Conservation (phyloP, 2,113 vertebrate species). For the Bubo blakistoni region DNA sequence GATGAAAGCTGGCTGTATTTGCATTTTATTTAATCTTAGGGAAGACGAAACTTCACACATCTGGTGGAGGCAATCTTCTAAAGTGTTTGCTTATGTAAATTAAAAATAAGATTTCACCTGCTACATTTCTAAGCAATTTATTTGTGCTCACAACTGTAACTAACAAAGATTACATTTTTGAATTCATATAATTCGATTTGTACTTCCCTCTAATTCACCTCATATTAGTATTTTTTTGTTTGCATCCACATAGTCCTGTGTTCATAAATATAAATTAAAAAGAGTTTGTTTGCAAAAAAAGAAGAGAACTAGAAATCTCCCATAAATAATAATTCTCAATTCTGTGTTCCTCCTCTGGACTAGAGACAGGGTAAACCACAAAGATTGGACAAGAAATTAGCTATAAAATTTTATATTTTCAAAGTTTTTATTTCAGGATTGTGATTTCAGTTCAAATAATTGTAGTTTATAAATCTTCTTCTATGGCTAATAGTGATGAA, state of each 20-base stretch:
- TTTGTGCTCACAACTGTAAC: constrained; percentile 56
- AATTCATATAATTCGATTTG: constrained; percentile 63
- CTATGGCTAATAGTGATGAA: not conserved
- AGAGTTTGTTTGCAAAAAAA: not conserved
- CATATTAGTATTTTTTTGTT: constrained; percentile 36
- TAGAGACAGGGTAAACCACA: not conserved
- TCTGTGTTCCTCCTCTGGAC: not conserved
- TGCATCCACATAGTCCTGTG: not conserved
- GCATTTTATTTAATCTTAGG: constrained; percentile 52
- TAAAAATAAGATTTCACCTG: constrained; percentile 60
- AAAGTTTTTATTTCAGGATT: not conserved
- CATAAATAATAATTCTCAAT: not conserved
- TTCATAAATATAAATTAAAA: not conserved
- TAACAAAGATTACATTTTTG: constrained; percentile 59
- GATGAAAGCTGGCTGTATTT: constrained; percentile 42
- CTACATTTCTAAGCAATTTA: constrained; percentile 48
- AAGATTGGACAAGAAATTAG: not conserved
- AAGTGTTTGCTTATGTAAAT: constrained; percentile 62
- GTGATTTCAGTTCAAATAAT: not conserved
- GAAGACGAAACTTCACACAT: constrained; percentile 56
- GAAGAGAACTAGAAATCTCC: not conserved
- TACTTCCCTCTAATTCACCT: constrained; percentile 23
- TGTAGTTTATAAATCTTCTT: not conserved
- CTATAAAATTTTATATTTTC: not conserved
- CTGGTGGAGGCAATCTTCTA: constrained; percentile 33